A percentile compares a stretch with the other conserved stretches of the same genome.
These are phyloP conservation scores for Lamellibrachia luymesi DNA, from an alignment of 1,140 invertebrate species.

Conservation along the genomic window DNA sequence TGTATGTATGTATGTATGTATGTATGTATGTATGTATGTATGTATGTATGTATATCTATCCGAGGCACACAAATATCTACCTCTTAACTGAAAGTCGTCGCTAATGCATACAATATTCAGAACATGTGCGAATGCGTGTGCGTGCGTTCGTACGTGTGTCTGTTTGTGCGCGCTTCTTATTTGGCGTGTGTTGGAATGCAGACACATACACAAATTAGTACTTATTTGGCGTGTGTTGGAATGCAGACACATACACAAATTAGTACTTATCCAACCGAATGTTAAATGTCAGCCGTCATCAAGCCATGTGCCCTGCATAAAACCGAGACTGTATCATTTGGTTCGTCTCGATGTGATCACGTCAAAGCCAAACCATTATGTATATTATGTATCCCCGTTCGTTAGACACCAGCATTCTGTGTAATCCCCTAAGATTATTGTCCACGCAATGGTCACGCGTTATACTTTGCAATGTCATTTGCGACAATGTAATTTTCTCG, in stretches of 20 bases:
- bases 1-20: neutral
- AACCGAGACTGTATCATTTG: neutral
- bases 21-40: no score
- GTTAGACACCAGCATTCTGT: no score
- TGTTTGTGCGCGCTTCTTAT: neutral
- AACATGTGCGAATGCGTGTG: neutral
- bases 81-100: neutral
- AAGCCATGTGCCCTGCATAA: neutral
- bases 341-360: neutral
- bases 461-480: no score
- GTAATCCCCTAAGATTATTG: no score
- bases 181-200: neutral
- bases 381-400: no score
- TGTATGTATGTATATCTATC: neutral
- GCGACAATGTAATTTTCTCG: neutral
- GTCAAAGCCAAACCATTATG: no score
- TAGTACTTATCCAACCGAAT: no score
- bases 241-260: no score
- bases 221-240: no score
- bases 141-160: neutral
- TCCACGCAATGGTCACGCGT: no score
- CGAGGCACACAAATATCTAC: neutral
- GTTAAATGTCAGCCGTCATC: neutral
- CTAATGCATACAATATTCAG: neutral
- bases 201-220: neutral